These are phyloP conservation scores for Kryptolebias ocellatus DNA, from an alignment of 2,797 vertebrate species.

Conservation along the genomic window DNA sequence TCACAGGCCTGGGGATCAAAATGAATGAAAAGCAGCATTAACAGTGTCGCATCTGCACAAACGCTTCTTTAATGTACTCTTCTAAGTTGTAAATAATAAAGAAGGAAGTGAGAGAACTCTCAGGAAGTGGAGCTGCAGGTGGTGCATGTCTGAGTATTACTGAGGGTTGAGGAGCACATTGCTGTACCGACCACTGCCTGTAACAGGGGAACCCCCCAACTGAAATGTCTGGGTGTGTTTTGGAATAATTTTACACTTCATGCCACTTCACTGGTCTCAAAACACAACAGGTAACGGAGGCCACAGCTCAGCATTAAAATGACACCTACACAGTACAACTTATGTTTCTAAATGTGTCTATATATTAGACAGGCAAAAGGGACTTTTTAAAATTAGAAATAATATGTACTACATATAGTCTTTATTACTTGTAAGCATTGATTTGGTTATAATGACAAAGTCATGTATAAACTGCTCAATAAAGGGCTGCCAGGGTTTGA, in stretches of 20 bases:
- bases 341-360: too few species aligned
- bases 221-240: slow-evolving; percentile 18
- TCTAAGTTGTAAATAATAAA: not conserved
- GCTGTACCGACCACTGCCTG: not conserved
- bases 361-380: too few species aligned
- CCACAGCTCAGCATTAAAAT: not conserved
- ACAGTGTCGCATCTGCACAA: not conserved
- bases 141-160: slow-evolving; percentile 6
- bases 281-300: not conserved
- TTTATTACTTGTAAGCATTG: too few species aligned
- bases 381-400: too few species aligned
- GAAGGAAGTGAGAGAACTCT: slow-evolving; percentile 51
- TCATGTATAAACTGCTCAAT: too few species aligned
- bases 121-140: slow-evolving; percentile 64
- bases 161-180: not conserved
- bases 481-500: too few species aligned
- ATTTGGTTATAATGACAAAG: too few species aligned
- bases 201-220: slow-evolving; percentile 26
- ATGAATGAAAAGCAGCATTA: not conserved
- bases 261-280: slow-evolving; percentile 6
- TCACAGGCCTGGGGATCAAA: not conserved
- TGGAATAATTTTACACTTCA: slow-evolving; percentile 29
- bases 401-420: too few species aligned
- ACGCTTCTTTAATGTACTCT: not conserved
- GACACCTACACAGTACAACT: not conserved